These are phyloP conservation scores for Tiliqua scincoides DNA, from an alignment of 2,113 vertebrate species.

Conservation along the genomic window DNA sequence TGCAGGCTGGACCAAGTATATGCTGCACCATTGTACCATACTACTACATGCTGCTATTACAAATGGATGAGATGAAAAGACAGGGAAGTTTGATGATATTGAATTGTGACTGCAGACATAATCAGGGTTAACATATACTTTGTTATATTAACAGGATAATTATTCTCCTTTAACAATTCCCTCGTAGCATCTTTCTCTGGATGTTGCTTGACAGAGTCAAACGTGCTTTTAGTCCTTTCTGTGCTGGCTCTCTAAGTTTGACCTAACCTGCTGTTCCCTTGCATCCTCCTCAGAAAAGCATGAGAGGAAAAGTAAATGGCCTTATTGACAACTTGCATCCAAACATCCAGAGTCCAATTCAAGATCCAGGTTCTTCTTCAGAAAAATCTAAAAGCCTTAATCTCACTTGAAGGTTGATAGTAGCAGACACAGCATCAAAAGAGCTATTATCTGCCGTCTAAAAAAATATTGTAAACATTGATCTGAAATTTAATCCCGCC, in stretches of 20 bases:
- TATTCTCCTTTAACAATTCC: neutral
- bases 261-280: neutral
- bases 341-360: slow-evolving; percentile 29
- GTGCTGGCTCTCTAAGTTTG: neutral
- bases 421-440: neutral
- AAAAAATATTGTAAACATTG: slow-evolving; percentile 14
- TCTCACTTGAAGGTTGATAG: slow-evolving; percentile 16
- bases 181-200: neutral
- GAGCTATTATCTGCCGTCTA: neutral
- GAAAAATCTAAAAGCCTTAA: slow-evolving; percentile 11
- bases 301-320: slow-evolving; percentile 20
- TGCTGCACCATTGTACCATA: too few species aligned
- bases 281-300: slow-evolving; percentile 28
- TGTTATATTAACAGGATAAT: neutral
- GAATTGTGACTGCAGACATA: neutral
- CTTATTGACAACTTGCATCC: slow-evolving; percentile 19
- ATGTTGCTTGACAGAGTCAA: neutral
- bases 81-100: neutral
- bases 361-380: slow-evolving; percentile 22
- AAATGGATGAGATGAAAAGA: neutral
- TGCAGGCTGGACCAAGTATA: neutral
- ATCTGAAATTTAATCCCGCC: neutral
- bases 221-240: neutral
- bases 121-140: neutral
- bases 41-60: neutral